Evolutionary conservation across 2,797 vertebrate genomes (phyloP).

Genomic region (Lithobates sylvaticus): DNA sequence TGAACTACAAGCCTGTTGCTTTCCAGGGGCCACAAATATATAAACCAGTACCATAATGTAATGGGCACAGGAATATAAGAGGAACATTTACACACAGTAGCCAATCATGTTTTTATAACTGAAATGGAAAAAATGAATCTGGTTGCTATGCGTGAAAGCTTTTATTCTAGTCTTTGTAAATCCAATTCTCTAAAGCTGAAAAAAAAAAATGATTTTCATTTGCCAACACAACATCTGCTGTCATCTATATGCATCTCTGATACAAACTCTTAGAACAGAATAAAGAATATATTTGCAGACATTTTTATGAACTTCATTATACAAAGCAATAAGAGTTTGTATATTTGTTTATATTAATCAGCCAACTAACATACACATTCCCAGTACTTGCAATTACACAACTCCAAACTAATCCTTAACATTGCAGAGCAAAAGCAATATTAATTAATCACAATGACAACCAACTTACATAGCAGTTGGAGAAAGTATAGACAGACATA

Average conservation of each 20-base stretch:
- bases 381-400: slow-evolving; percentile 18
- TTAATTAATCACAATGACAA: slow-evolving; percentile 27
- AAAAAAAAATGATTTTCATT: background rate
- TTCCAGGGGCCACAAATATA: too few species aligned
- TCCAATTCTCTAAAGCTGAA: background rate
- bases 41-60: too few species aligned
- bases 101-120: background rate
- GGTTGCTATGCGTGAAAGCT: background rate
- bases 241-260: slow-evolving; percentile 8
- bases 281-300: background rate
- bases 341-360: slow-evolving; percentile 38
- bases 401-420: slow-evolving; percentile 14
- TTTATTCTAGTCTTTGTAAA: background rate
- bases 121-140: too few species aligned
- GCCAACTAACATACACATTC: background rate
- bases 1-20: too few species aligned
- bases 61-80: too few species aligned
- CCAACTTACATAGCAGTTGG: background rate
- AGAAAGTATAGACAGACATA: background rate
- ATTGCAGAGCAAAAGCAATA: slow-evolving; percentile 22
- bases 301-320: slow-evolving; percentile 15
- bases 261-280: background rate
- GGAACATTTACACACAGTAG: background rate
- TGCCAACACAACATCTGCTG: background rate
- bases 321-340: slow-evolving; percentile 30